Base-by-base conservation (phyloP, 2,888 invertebrate genomes). In the Acleris literana region DNA sequence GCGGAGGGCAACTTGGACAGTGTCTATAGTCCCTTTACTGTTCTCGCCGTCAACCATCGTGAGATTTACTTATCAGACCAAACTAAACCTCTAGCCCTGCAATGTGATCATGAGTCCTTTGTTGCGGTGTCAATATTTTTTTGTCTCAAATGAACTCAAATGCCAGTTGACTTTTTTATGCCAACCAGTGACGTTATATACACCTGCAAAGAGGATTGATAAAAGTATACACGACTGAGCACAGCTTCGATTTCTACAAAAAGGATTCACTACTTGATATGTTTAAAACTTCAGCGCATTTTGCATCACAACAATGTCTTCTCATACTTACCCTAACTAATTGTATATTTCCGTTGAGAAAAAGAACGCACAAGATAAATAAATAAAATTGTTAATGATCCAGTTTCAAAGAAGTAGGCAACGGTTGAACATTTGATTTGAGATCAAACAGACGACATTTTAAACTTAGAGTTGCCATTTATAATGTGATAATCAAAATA, bases 1-100 rank as follows among this genome's bases (percentile, higher is more conserved):
- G 51, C 98, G 89, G 0, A 98, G 88, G 0, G 97, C 98, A 49
- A 98, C 98, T 81, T 95, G 94, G 0, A 97, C 96, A 2, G 94
- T 93, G 69, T 93, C 93, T 70, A 91, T 83, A 1, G 86, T 80
- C 49, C 73, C 77, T 77, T 86, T 88, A 66, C 70, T 78, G 44
- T 70, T 72, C 57, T 88, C 88, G 5, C 78, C 78, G 59, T 90
- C 90, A 66, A 82, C 85, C 91, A 92, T 92, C 73, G 78, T 89
- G 16, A 16, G 67, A 57, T 54, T 54, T 57, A 25, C 46, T 39
- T 39, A 33, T 44, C 48, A 56, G 51, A 53, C 62, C 20, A 29
- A 65, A 51, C 9, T 33, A 51, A 43, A 11, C 20, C 49, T 43
- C 20, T 61, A 61, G 25, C 22, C 20, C 64, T 17, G 54, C 39